Base-by-base conservation (phyloP, 2,888 invertebrate species). In the Serripes groenlandicus region DNA sequence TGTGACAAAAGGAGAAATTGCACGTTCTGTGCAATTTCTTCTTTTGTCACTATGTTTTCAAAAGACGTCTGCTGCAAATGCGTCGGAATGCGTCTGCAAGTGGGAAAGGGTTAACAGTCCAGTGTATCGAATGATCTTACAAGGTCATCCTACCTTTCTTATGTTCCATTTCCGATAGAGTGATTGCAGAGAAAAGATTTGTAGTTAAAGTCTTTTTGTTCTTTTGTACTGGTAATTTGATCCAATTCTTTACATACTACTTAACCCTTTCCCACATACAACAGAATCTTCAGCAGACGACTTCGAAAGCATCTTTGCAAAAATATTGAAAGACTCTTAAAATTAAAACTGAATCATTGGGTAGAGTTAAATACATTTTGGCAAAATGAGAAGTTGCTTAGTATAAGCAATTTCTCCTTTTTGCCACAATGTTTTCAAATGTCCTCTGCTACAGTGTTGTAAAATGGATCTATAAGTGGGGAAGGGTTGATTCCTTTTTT, bases 101-200 rank as follows among this genome's bases (percentile, higher is more conserved):
- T 49, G 49, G 49, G 2, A 3, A 49, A 49, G 7, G 7, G 49
- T 49, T 49, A 49, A 49, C 7, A 3, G 49, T 49, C 2, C 49
- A 15, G 21, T 21, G 49, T 15, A 49, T 49, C 21, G 49, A 49
- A 21, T 49, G 15, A 26, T 3, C 11, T 56, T 23, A 11, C 56
- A 56, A 56, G 21, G 56, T 56, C 56, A 56, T 26, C 56, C 28
- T n/a, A 56, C 56, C 1, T 26, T 56, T 49, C 56, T 56, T 56
- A 56, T 56, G n/a, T 56, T 56, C 5, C 28, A 26, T 56, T 56
- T 56, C 56, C 56, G 28, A 56, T 56, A n/a, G 56, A 56, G 56
- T 56, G 56, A 56, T 23, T n/a, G 28, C 23, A 56, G 28, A 56
- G 23, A 56, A 56, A 26, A 5, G 23, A 9, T 56, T 26, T 56